Conservation (phyloP, 2,888 invertebrate species). For the Shargacucullia verbasci region DNA sequence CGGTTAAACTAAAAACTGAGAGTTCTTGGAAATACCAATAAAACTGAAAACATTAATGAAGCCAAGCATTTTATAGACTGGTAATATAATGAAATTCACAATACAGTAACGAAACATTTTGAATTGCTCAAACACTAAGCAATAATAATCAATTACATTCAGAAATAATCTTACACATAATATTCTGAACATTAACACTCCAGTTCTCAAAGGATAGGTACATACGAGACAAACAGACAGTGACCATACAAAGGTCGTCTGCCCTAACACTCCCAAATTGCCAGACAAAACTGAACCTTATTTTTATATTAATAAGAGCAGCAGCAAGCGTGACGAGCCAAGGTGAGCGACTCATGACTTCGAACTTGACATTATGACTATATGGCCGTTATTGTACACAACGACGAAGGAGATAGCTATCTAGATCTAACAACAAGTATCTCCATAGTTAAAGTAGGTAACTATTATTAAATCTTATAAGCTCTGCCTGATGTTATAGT, state of each 20-base stretch:
- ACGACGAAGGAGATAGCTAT: conserved; percentile 43
- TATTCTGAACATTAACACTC: conserved; percentile 18
- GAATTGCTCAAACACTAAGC: too few relatives aligned
- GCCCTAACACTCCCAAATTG: conserved; percentile 7
- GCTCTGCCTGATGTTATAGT: too few relatives aligned
- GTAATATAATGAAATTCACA: too few relatives aligned
- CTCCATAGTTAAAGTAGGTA: not conserved
- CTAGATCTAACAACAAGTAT: conserved; percentile 7
- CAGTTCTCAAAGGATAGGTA: conserved; percentile 13
- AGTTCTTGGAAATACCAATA: too few relatives aligned
- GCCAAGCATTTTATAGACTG: too few relatives aligned
- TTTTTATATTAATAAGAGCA: conserved; percentile 6
- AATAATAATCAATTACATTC: too few relatives aligned
- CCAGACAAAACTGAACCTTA: conserved; percentile 22
- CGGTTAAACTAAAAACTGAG: too few relatives aligned
- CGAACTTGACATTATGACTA: conserved; percentile 65
- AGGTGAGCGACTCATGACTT: conserved; percentile 52
- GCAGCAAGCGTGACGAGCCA: conserved; percentile 32
- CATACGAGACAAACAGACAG: conserved; percentile 8
- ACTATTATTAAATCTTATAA: too few relatives aligned
- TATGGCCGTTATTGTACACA: conserved; percentile 6
- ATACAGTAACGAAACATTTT: too few relatives aligned
- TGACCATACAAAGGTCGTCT: conserved; percentile 38
- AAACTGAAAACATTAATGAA: too few relatives aligned
- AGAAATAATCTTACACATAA: not conserved